Percentiles rank a stretch among this genome's conserved stretches.
These are phyloP conservation scores for Lagocephalus sceleratus DNA, from an alignment of 2,797 vertebrate genomes.

Conservation along the genomic window DNA sequence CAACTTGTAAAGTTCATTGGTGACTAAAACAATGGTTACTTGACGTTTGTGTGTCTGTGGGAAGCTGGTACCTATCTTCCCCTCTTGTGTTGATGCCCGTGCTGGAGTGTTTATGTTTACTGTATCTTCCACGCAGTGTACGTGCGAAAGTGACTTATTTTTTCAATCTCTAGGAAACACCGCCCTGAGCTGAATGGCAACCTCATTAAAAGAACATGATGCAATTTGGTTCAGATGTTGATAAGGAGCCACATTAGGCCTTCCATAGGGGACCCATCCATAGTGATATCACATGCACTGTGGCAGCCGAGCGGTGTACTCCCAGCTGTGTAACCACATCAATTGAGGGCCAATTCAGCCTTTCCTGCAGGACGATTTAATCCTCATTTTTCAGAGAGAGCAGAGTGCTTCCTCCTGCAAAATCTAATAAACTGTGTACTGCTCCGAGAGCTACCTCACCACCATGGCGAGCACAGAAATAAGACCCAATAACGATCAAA, in stretches of 20 bases:
- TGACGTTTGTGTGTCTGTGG: too few species aligned
- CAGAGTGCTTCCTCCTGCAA: slow-evolving; percentile 55
- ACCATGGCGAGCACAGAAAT: slow-evolving; percentile 46
- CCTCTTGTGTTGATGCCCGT: too few species aligned
- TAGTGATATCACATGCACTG: slow-evolving; percentile 37
- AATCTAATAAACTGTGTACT: slow-evolving; percentile 65
- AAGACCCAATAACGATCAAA: slow-evolving; percentile 46
- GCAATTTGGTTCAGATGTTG: slow-evolving; percentile 68
- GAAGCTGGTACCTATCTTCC: too few species aligned
- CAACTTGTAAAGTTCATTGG: too few species aligned
- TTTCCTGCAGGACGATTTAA: slow-evolving; percentile 61
- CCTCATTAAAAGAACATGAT: slow-evolving; percentile 73
- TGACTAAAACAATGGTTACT: too few species aligned
- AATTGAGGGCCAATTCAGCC: slow-evolving; percentile 59
- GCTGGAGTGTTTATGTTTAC: not conserved
- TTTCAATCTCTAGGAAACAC: slow-evolving; percentile 34
- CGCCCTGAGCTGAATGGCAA: slow-evolving; percentile 44
- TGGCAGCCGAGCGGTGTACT: slow-evolving; percentile 35
- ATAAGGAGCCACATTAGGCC: slow-evolving; percentile 62
- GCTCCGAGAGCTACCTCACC: slow-evolving; percentile 41
- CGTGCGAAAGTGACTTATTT: slow-evolving; percentile 23
- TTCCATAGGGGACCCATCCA: slow-evolving; percentile 50
- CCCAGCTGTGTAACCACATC: slow-evolving; percentile 51
- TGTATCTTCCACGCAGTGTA: not conserved
- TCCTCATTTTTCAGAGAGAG: slow-evolving; percentile 55